Percentiles rank a stretch among this genome's conserved stretches.
Conservation (phyloP, 2,888 invertebrate genomes). For the Hirtodrosophila duncani region DNA sequence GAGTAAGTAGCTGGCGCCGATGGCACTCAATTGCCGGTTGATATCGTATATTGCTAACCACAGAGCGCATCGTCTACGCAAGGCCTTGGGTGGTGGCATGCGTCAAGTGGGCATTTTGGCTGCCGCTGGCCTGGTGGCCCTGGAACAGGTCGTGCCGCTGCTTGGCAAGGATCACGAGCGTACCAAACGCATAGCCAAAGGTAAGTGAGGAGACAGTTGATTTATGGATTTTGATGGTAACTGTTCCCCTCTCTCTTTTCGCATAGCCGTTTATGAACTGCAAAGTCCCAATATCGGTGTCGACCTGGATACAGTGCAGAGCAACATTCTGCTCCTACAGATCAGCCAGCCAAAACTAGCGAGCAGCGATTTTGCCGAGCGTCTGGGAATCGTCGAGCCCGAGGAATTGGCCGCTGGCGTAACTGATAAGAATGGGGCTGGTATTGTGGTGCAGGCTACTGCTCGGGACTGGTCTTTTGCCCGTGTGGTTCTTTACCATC, state of each 20-base stretch:
- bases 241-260: background rate
- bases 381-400: conserved; percentile 79
- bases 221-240: no score
- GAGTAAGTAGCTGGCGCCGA: conserved; percentile 79
- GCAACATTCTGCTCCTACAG: conserved; percentile 87
- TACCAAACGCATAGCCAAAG: conserved; percentile 83
- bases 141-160: conserved; percentile 87
- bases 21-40: background rate
- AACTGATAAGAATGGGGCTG: conserved; percentile 73
- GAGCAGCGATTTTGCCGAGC: conserved; percentile 80
- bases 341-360: conserved; percentile 80
- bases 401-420: conserved; percentile 80
- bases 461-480: conserved; percentile 81
- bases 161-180: conserved; percentile 87
- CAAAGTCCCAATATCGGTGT: conserved; percentile 82
- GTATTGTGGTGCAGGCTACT: conserved; percentile 81
- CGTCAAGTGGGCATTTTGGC: conserved; percentile 94
- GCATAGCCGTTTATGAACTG: conserved; percentile 81
- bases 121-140: conserved; percentile 90
- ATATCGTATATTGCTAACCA: background rate
- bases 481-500: conserved; percentile 85
- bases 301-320: conserved; percentile 82
- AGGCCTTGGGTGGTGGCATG: conserved; percentile 96
- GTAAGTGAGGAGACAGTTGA: conserved; percentile 79
- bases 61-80: conserved; percentile 89